Percentiles rank a stretch among this genome's conserved stretches.
Evolutionary conservation across 2,888 invertebrate species (phyloP).

Genomic region (Silvanus unidentatus): DNA sequence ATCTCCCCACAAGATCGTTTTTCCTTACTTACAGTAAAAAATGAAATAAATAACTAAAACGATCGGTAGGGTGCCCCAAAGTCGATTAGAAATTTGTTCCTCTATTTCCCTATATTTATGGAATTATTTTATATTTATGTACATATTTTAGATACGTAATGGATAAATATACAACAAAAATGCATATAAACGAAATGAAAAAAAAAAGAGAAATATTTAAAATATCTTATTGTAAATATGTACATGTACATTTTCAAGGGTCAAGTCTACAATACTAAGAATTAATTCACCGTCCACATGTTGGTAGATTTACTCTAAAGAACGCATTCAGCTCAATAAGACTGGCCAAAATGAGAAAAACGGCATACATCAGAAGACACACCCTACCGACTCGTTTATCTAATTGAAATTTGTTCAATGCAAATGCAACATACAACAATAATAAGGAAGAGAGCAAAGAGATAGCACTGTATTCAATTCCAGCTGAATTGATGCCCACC

Average conservation of each 20-base stretch:
- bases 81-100: too few species aligned
- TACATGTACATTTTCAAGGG: too few species aligned
- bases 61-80: too few species aligned
- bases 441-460: constrained; percentile 80
- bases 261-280: not conserved
- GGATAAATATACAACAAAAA: too few species aligned
- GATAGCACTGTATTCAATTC: constrained; percentile 85
- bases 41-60: too few species aligned
- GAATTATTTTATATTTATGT: too few species aligned
- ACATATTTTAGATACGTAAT: too few species aligned
- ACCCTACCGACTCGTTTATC: constrained; percentile 79
- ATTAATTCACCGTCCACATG: constrained; percentile 59
- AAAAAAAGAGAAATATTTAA: too few species aligned
- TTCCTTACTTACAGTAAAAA: too few species aligned
- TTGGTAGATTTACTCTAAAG: constrained; percentile 84
- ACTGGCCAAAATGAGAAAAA: constrained; percentile 81
- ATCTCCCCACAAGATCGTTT: too few species aligned
- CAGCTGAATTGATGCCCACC: constrained; percentile 85
- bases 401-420: constrained; percentile 80
- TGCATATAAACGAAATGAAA: not conserved
- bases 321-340: constrained; percentile 90
- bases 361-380: constrained; percentile 80
- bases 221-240: too few species aligned
- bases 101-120: too few species aligned
- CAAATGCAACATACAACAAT: constrained; percentile 77